Conservation (phyloP, 2,113 vertebrate species). For the Gymnarchus niloticus region DNA sequence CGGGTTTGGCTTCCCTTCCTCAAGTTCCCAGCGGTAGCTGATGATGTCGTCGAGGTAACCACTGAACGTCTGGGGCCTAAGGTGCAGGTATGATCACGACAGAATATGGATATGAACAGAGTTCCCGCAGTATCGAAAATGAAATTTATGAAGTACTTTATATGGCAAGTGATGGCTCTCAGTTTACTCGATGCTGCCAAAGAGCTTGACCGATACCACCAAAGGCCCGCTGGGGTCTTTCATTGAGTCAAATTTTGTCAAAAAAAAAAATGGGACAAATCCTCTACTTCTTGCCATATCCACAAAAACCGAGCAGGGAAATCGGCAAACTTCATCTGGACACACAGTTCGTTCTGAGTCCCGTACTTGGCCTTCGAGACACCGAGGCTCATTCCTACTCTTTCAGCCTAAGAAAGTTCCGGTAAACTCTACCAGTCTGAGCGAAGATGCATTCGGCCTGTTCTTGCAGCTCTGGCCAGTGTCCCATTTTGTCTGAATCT, state of each 20-base stretch:
- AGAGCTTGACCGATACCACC: not conserved
- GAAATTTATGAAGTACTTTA: no score
- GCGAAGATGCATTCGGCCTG: not conserved
- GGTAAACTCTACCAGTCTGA: not conserved
- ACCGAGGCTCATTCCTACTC: conserved; percentile 14
- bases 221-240: not conserved
- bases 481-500: conserved; percentile 1
- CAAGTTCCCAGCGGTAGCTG: conserved; percentile 94
- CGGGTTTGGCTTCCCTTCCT: conserved; percentile 93
- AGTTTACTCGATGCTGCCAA: not conserved
- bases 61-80: conserved; percentile 81
- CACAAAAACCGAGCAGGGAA: not conserved
- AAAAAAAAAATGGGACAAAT: not conserved
- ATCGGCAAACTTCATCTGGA: not conserved
- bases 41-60: conserved; percentile 96
- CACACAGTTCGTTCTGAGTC: no score
- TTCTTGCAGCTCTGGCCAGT: not conserved
- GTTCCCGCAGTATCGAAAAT: not conserved
- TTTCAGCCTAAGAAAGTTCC: not conserved
- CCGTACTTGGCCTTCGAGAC: no score
- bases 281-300: not conserved
- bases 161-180: no score
- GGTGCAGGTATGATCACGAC: not conserved
- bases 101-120: not conserved
- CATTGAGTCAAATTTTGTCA: not conserved